Base-by-base conservation (phyloP, 2,113 vertebrate species). In the Semnopithecus entellus region DNA sequence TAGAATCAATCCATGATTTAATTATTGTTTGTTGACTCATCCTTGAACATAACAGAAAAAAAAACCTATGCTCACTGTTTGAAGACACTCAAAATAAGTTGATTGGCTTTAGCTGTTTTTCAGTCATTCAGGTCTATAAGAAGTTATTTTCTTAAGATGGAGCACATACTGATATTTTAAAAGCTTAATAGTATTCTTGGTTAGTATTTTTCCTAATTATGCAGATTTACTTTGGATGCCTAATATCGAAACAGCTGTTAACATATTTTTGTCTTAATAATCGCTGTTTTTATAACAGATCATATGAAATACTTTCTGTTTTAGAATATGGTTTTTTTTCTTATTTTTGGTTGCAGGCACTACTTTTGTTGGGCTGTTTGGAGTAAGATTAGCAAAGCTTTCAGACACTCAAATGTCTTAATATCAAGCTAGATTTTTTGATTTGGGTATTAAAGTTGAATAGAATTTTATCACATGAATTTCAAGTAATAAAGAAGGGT, bases 191-290 rank as follows among this genome's bases (percentile, higher is more conserved):
- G 16, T 96, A 95, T 91, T 97, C 16, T 89, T 94, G 50, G 22
- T 89, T 89, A 94, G 81, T 70, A 86, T 64, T 94, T 92, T 64
- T 88, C 55, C 23, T 17, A 89, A 25, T 90, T 92, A 83, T 73
- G 20, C 61, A 90, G 23, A 80, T 94, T 94, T 87, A 90, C 13
- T 86, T 87, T 86, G 70, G 5, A 68, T 91, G 35, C 16, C 68
- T 79, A 75, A 88, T 61, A 48, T 79, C 13, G 79, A 73, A 83
- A 87, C 22, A 45, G 2, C 38, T 83, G 16, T 75, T 78, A 75
- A 80, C 25, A 88, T 90, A 94, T 75, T 66, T 93, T 91, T 96
- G 5, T 95, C 45, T 91, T 80, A 88, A 88, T 87, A 73, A 43
- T 78, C 35, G 72, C 27, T 95, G 25, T 90, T 91, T 13, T 79